A percentile compares a stretch with the other conserved stretches of the same genome.
Conservation (phyloP, 1,140 invertebrate species). For the Galleria mellonella region DNA sequence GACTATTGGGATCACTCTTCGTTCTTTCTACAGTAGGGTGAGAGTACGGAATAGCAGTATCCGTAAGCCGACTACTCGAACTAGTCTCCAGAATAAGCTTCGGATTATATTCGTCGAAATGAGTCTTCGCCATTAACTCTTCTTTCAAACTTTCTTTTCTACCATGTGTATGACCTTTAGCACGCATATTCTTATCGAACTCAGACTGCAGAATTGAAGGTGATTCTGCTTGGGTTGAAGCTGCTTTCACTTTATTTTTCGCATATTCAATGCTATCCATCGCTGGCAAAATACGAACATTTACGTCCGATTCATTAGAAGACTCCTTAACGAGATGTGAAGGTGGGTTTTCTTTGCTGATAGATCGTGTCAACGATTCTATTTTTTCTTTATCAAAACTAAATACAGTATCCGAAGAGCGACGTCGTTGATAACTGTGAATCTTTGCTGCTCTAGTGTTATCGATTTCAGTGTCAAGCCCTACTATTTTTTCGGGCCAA, state of each 20-base stretch:
- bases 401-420: conserved; percentile 79
- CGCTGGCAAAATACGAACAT: conserved; percentile 66
- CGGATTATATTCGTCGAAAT: conserved; percentile 78
- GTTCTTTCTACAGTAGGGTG: conserved; percentile 86
- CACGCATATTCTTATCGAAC: conserved; percentile 75
- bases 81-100: conserved; percentile 71
- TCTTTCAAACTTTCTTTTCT: conserved; percentile 76
- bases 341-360: conserved; percentile 54
- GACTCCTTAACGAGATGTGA: conserved; percentile 70
- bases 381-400: conserved; percentile 83
- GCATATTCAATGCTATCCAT: conserved; percentile 75
- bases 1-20: conserved; percentile 87
- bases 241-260: conserved; percentile 65
- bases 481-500: conserved; percentile 75
- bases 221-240: conserved; percentile 40
- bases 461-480: conserved; percentile 72
- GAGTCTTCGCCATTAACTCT: conserved; percentile 77
- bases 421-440: conserved; percentile 63
- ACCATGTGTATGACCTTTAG: conserved; percentile 72
- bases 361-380: conserved; percentile 78
- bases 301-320: conserved; percentile 74
- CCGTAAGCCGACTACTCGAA: conserved; percentile 67
- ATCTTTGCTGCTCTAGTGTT: conserved; percentile 61
- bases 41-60: conserved; percentile 66
- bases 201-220: conserved; percentile 72